These are phyloP conservation scores for Smithornis capensis DNA, from an alignment of 2,113 vertebrate genomes.

Conservation along the genomic window DNA sequence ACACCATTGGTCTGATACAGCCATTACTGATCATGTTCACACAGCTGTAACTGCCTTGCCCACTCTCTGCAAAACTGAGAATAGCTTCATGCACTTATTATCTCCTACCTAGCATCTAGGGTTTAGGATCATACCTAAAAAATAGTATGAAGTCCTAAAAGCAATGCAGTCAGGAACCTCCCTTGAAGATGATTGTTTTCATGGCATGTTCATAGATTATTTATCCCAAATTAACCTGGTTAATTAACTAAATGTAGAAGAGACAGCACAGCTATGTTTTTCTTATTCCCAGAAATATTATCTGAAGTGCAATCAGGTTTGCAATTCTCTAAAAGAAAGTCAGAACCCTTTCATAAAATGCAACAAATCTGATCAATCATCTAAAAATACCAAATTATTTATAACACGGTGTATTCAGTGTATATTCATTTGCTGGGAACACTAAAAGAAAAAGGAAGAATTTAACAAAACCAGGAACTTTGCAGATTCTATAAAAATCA, in stretches of 20 bases:
- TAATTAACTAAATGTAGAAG: background rate
- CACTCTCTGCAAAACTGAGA: background rate
- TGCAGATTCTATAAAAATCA: constrained; percentile 23
- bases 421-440: background rate
- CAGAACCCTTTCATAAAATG: background rate
- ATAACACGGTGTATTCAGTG: background rate
- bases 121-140: background rate
- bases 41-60: background rate
- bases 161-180: background rate
- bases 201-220: background rate
- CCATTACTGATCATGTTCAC: background rate
- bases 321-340: background rate
- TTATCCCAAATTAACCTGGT: background rate
- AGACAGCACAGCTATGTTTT: background rate
- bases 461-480: background rate
- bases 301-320: background rate
- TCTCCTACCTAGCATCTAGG: background rate
- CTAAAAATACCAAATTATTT: background rate
- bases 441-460: background rate
- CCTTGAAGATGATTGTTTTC: background rate
- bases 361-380: background rate
- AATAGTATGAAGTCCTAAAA: background rate
- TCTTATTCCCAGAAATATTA: background rate
- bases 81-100: background rate
- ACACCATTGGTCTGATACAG: background rate